phyloP scores from a whole-genome alignment of 2,113 vertebrate species.

The Rhinichthys klamathensis region DNA sequence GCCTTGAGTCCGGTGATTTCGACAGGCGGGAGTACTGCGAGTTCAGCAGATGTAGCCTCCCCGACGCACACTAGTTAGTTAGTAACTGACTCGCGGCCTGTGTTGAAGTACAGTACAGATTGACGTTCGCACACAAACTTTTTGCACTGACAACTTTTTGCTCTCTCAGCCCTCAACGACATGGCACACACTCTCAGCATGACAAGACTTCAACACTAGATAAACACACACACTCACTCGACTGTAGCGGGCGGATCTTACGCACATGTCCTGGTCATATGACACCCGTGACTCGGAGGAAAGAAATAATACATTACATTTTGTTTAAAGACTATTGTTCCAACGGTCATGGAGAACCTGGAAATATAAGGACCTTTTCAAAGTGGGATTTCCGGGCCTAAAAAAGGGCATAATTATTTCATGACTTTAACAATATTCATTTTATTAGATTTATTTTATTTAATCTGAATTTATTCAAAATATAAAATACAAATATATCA shows the following conservation, averaged over 20 bases:
- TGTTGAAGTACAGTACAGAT: neutral
- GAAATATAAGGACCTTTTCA: neutral
- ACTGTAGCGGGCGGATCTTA: slow-evolving; percentile 5
- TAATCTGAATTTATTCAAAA: too few species aligned
- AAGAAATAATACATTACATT: neutral
- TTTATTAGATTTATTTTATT: too few species aligned
- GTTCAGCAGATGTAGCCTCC: slow-evolving; percentile 1
- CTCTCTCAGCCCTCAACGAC: neutral
- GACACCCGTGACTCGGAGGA: neutral
- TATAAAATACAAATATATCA: neutral
- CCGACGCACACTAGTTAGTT: slow-evolving; percentile 24
- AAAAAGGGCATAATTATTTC: too few species aligned
- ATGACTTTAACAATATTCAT: too few species aligned
- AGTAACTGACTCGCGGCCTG: neutral
- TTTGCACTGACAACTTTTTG: slow-evolving; percentile 18
- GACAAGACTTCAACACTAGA: neutral
- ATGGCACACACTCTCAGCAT: neutral
- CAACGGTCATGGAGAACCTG: neutral
- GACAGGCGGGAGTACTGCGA: neutral
- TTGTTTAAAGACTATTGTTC: neutral
- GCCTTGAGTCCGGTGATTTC: slow-evolving; percentile 39
- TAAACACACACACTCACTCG: neutral
- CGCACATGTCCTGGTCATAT: neutral
- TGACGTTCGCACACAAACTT: neutral
- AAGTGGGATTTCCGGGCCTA: too few species aligned